Evolutionary conservation across 2,888 invertebrate genomes (phyloP).

Genomic region (Druceiella hillmani): DNA sequence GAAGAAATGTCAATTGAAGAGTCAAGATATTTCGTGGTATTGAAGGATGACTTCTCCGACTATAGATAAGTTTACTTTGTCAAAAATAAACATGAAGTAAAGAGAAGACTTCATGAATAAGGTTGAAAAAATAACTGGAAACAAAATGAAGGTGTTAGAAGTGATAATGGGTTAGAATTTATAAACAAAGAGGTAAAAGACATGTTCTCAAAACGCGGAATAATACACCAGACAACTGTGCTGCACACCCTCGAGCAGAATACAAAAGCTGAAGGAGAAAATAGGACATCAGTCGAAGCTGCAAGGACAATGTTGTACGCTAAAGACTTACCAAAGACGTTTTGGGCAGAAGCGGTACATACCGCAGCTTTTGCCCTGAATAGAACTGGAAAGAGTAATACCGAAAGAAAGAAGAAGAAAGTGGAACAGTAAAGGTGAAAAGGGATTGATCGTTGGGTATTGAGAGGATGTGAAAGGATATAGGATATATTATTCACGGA

Average conservation of each 20-base stretch:
- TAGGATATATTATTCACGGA: too few relatives aligned
- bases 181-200: conserved; percentile 22
- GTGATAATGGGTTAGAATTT: conserved; percentile 28
- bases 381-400: conserved; percentile 12
- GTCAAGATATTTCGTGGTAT: too few relatives aligned
- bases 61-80: too few relatives aligned
- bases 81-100: too few relatives aligned
- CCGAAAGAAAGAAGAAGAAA: conserved; percentile 11
- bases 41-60: too few relatives aligned
- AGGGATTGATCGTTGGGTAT: too few relatives aligned
- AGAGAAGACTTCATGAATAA: too few relatives aligned
- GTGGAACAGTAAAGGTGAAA: too few relatives aligned
- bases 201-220: conserved; percentile 23
- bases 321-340: too few relatives aligned
- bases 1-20: too few relatives aligned
- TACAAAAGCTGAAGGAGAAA: conserved; percentile 30
- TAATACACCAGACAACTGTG: conserved; percentile 26
- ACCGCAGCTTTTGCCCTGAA: conserved; percentile 21
- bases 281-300: conserved; percentile 29
- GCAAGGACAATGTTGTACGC: conserved; percentile 20
- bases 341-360: conserved; percentile 17
- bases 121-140: conserved; percentile 26
- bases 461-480: too few relatives aligned
- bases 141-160: conserved; percentile 24
- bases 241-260: conserved; percentile 32